Conservation (phyloP, 1,140 invertebrate species). For the Apis mellifera region Amel_HAv3.1 CM009942.2:4373001-4373500, state of each 20-base stretch:
- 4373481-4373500: conserved; percentile 66
- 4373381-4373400: conserved; percentile 59
- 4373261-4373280: conserved; percentile 22
- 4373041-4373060: no score
- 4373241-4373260: conserved; percentile 69
- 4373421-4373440: conserved; percentile 23
- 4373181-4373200: conserved; percentile 3
- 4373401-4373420: conserved; percentile 56
- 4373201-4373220: conserved; percentile 45
- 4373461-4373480: conserved; percentile 31
- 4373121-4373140: neutral
- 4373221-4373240: conserved; percentile 62
- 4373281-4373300: conserved; percentile 8
- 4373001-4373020: no score
- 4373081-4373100: neutral
- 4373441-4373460: neutral
- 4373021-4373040: no score
- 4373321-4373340: conserved; percentile 28
- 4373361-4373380: conserved; percentile 60
- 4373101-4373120: neutral
- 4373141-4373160: neutral
- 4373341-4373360: conserved; percentile 68
- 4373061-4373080: no score
- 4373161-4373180: conserved; percentile 6
- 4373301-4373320: conserved; percentile 10